Evolutionary conservation across 2,888 invertebrate genomes (phyloP).

Genomic region (Mellilla xanthometata): DNA sequence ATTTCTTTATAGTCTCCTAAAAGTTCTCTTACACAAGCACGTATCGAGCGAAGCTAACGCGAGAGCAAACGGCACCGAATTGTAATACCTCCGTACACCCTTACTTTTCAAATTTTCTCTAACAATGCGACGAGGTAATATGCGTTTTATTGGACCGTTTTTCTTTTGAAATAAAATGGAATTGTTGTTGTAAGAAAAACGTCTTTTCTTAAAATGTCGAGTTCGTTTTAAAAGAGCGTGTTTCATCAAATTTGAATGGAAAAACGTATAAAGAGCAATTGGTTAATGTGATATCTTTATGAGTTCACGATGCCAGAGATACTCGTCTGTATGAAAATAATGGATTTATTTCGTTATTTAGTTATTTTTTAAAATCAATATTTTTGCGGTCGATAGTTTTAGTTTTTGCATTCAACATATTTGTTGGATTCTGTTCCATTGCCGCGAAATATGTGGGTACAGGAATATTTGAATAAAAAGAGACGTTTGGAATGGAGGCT

Average conservation of each 20-base stretch:
- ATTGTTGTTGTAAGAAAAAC: slow-evolving; percentile 53
- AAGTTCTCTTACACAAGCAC: slow-evolving; percentile 67
- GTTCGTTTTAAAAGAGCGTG: slow-evolving; percentile 26
- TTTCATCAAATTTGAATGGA: slow-evolving; percentile 31
- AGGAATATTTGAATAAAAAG: slow-evolving; percentile 42
- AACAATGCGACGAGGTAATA: slow-evolving; percentile 67
- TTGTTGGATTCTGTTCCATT: slow-evolving; percentile 29
- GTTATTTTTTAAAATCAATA: slow-evolving; percentile 15
- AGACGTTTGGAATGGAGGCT: slow-evolving; percentile 39
- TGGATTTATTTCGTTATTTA: no score
- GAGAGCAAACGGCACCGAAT: slow-evolving; percentile 66
- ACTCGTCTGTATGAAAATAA: no score
- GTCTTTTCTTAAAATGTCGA: slow-evolving; percentile 30
- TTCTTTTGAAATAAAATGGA: slow-evolving; percentile 61
- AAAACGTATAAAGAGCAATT: slow-evolving; percentile 24
- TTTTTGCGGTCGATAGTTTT: slow-evolving; percentile 7
- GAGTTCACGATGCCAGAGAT: neutral
- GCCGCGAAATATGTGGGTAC: slow-evolving; percentile 32
- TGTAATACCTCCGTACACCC: slow-evolving; percentile 66
- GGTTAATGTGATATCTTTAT: slow-evolving; percentile 19
- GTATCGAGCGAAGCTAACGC: slow-evolving; percentile 57
- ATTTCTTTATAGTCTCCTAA: slow-evolving; percentile 72
- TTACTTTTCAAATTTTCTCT: slow-evolving; percentile 68
- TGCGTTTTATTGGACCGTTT: slow-evolving; percentile 69
- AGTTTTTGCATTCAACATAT: slow-evolving; percentile 28